phyloP scores from a whole-genome alignment of 2,797 vertebrate genomes.

The Phoxinus dragarum region DNA sequence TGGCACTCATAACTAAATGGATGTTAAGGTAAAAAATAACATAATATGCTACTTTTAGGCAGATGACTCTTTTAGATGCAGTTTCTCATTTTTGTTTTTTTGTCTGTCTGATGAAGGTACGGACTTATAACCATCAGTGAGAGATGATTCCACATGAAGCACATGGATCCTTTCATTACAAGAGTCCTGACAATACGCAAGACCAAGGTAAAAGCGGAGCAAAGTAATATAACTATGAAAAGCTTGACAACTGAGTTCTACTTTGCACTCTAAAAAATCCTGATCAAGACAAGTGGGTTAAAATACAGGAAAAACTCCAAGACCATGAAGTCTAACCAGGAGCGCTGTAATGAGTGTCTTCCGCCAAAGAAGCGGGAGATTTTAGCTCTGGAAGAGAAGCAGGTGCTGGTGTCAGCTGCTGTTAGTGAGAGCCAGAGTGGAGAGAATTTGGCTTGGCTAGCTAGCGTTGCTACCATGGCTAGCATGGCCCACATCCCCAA shows the following conservation, averaged over 20 bases:
- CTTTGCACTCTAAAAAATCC: conserved; percentile 24
- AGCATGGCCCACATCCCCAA: conserved; percentile 72
- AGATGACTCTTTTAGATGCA: neutral
- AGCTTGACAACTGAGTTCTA: conserved; percentile 7
- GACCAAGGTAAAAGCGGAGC: conserved; percentile 19
- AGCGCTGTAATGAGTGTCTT: conserved; percentile 97
- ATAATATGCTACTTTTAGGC: neutral
- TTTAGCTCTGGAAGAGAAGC: conserved; percentile 91
- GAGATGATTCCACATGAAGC: conserved; percentile 99
- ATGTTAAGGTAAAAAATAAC: neutral
- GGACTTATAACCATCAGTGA: conserved; percentile 73
- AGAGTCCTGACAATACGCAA: conserved; percentile 69
- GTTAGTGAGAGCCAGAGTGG: conserved; percentile 86
- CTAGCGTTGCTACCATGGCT: conserved; percentile 83
- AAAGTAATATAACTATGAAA: conserved; percentile 48
- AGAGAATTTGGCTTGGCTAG: conserved; percentile 92
- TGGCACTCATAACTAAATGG: too few species aligned
- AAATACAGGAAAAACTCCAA: conserved; percentile 34
- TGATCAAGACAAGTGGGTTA: conserved; percentile 49
- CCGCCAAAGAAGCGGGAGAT: conserved; percentile 99
- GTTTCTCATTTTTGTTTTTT: conserved; percentile 9
- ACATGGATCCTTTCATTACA: conserved; percentile 79
- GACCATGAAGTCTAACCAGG: conserved; percentile 98
- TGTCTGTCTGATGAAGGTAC: conserved; percentile 72
- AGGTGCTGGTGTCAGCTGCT: conserved; percentile 74